phyloP scores from a whole-genome alignment of 2,888 invertebrate genomes.

The Aphidius colemani region DNA sequence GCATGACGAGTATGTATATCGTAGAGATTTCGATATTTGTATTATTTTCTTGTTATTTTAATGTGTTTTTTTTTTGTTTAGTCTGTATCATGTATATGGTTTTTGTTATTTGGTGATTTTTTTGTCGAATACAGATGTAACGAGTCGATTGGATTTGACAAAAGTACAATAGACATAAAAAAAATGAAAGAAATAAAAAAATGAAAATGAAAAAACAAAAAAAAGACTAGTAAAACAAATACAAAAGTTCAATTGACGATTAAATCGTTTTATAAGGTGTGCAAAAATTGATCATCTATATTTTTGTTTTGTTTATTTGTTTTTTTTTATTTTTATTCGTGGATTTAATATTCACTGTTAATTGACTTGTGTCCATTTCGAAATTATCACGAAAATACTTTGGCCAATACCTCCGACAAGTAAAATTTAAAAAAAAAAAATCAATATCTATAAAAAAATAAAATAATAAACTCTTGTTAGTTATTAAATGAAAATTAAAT shows the following conservation, averaged over 20 bases:
- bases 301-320: no score
- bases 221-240: slow-evolving; percentile 16
- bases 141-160: background rate
- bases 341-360: slow-evolving; percentile 16
- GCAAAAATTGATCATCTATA: slow-evolving; percentile 1
- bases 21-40: slow-evolving; percentile 15
- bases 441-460: no score
- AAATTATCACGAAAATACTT: slow-evolving; percentile 6
- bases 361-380: slow-evolving; percentile 21
- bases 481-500: no score
- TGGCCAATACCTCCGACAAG: slow-evolving; percentile 5
- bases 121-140: no score
- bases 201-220: slow-evolving; percentile 5
- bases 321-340: no score
- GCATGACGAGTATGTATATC: slow-evolving; percentile 19
- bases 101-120: no score
- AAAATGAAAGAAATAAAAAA: background rate
- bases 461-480: no score
- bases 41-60: background rate
- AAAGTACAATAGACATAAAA: background rate
- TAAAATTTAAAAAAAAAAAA: background rate
- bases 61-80: background rate
- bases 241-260: slow-evolving; percentile 3
- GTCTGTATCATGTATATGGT: no score
- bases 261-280: background rate